These are phyloP conservation scores for Leptocoma aspasia DNA, from an alignment of 2,113 vertebrate species.

Conservation along the genomic window DNA sequence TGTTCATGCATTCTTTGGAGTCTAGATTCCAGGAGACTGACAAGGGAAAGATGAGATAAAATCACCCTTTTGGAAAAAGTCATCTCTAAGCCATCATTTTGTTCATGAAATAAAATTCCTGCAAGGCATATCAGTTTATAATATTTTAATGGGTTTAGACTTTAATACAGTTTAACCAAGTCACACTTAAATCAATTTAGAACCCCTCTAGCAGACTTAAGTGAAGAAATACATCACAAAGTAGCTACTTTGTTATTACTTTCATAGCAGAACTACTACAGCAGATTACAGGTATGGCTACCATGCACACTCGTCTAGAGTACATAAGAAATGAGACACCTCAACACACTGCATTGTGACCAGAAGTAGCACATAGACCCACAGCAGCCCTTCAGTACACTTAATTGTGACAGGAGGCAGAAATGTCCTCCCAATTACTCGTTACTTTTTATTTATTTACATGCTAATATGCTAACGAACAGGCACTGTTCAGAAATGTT, in stretches of 20 bases:
- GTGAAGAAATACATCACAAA: background rate
- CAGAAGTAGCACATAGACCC: background rate
- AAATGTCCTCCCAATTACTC: background rate
- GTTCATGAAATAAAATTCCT: constrained; percentile 53
- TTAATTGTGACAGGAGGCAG: background rate
- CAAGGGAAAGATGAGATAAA: constrained; percentile 11
- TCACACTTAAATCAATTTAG: constrained; percentile 31
- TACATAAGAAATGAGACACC: background rate
- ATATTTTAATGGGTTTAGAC: constrained; percentile 45
- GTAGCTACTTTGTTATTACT: background rate
- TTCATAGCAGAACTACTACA: background rate
- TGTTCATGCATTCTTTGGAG: constrained; percentile 18
- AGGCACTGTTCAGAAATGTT: background rate
- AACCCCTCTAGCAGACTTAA: background rate
- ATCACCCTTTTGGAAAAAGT: background rate
- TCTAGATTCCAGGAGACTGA: background rate
- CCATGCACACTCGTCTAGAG: background rate
- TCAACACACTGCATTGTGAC: background rate
- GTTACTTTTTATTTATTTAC: background rate
- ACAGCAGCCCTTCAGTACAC: background rate
- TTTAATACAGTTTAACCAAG: constrained; percentile 51
- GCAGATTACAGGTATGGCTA: background rate
- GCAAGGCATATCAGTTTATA: constrained; percentile 5
- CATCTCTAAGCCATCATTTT: background rate
- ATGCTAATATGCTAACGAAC: background rate